A percentile compares a stretch with the other conserved stretches of the same genome.
Conservation (phyloP, 2,797 vertebrate species). For the Hephaestus fuliginosus region DNA sequence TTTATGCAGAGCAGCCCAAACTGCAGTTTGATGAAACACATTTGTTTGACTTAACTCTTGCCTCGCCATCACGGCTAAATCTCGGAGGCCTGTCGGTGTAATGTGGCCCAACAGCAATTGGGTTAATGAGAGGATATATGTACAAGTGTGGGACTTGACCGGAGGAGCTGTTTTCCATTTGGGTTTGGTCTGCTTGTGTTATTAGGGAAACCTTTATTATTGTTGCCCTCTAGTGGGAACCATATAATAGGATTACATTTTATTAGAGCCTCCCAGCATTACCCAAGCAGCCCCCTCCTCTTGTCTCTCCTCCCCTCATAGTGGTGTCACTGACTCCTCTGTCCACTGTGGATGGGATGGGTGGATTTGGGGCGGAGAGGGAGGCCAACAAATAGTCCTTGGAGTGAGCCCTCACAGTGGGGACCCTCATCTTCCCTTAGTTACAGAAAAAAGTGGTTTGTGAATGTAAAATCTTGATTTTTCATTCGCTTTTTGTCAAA, state of each 20-base stretch:
- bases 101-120: conserved; percentile 84
- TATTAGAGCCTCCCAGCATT: conserved; percentile 88
- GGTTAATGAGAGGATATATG: conserved; percentile 87
- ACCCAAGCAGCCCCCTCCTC: conserved; percentile 78
- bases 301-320: conserved; percentile 75
- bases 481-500: conserved; percentile 4
- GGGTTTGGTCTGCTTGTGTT: conserved; percentile 85
- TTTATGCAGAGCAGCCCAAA: conserved; percentile 86
- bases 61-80: conserved; percentile 76
- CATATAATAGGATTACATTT: conserved; percentile 91
- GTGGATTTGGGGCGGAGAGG: conserved; percentile 50
- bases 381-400: conserved; percentile 19
- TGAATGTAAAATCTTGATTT: conserved; percentile 8
- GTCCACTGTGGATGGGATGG: conserved; percentile 73
- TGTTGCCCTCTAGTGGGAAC: conserved; percentile 88
- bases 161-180: conserved; percentile 86
- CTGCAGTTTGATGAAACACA: conserved; percentile 88
- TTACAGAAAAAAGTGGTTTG: conserved; percentile 3
- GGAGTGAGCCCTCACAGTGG: neutral
- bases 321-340: conserved; percentile 73
- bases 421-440: conserved; percentile 14
- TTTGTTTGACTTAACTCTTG: conserved; percentile 89
- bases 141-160: conserved; percentile 86
- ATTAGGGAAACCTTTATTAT: conserved; percentile 91
- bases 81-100: conserved; percentile 80